Conservation (phyloP, 2,888 invertebrate species). For the Hymenopus coronatus region DNA sequence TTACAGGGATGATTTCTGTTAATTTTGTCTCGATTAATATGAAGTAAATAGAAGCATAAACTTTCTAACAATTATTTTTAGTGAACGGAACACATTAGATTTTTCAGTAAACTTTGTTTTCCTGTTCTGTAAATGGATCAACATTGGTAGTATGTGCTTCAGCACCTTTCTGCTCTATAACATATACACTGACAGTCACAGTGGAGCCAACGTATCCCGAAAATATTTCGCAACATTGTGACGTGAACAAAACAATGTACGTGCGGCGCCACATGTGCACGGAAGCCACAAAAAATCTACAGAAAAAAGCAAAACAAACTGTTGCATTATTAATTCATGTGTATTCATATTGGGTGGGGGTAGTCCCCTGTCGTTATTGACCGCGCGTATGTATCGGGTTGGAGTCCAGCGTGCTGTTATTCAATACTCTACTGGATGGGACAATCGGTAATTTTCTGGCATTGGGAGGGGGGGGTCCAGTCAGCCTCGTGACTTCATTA, state of each 20-base stretch:
- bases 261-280: neutral
- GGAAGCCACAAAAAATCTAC: neutral
- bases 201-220: neutral
- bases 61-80: no score
- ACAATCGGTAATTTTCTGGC: slow-evolving; percentile 4
- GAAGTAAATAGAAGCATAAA: no score
- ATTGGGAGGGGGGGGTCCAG: neutral
- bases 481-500: slow-evolving; percentile 17
- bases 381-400: neutral
- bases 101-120: no score
- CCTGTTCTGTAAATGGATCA: no score
- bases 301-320: neutral
- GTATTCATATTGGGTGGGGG: neutral
- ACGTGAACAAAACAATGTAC: neutral
- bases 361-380: neutral
- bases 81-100: no score
- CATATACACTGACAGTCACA: neutral
- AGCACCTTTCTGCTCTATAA: neutral
- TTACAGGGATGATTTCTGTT: no score
- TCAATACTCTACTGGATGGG: neutral
- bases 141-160: no score
- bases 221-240: neutral
- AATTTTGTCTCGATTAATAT: no score
- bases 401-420: neutral
- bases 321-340: slow-evolving; percentile 9